Base-by-base conservation (phyloP, 2,797 vertebrate species). In the Diplodus puntazzo region DNA sequence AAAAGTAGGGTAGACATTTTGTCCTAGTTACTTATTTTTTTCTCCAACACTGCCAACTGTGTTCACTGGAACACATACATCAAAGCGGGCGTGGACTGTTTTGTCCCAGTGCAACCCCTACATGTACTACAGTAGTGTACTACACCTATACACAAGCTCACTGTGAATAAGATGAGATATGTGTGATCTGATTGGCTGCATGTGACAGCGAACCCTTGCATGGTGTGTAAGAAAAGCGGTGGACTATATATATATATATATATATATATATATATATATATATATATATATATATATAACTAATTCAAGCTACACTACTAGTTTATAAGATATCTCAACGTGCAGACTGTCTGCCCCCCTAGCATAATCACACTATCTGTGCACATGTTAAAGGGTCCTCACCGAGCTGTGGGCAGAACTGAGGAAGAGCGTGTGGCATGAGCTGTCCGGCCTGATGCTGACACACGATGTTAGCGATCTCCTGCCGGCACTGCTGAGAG, bases 381-480 rank as follows among this genome's bases (percentile, higher is more conserved):
- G 43, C 23, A 66, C 11, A n/a, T 4, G 65, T 49, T 11, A 3
- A 25, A 4, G 10, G 6, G 0, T 70, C 62, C 96, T 96, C 89
- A 99, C 98, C 98, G 0, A 95, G 94, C 77, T 97, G 95, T 25
- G 96, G 97, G 92, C 98, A 99, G 92, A 95, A 96, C 87, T 98
- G 97, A 64, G 97, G 98, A 70, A 99, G 95, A 0, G 92, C 75
- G 62, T 93, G 92, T 5, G 98, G 98, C 97, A 99, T 99, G 75
- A 99, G 97, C 84, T 91, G 95, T 61, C 97, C 97, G 0, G 96
- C 95, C 89, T 97, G 97, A 92, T 99, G 98, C 88, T 97, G 95
- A 91, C 98, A 99, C 81, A 99, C 97, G 14, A 99, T 95, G 2
- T 97, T 97, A 91, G 96, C 97, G 0, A 99, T 97, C 94, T 99